These are phyloP conservation scores for Rhopalosiphum nymphaeae DNA, from an alignment of 2,888 invertebrate species.

Conservation along the genomic window DNA sequence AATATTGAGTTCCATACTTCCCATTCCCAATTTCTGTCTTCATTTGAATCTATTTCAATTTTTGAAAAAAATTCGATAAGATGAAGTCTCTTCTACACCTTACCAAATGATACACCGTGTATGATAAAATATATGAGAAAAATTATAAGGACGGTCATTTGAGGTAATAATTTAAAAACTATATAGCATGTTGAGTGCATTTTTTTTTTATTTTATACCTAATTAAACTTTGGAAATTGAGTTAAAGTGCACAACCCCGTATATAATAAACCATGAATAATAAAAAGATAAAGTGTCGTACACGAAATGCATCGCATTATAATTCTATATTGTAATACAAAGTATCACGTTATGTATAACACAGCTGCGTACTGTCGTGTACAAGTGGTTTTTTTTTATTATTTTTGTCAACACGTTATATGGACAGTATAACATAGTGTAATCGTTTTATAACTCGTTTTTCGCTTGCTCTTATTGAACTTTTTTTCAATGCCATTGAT, in stretches of 20 bases:
- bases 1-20: too few species aligned
- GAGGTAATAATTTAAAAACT: background rate
- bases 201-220: background rate
- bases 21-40: too few species aligned
- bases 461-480: background rate
- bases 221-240: background rate
- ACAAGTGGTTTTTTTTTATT: background rate
- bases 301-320: background rate
- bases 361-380: background rate
- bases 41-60: too few species aligned
- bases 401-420: background rate
- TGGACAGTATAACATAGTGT: background rate
- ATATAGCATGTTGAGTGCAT: background rate
- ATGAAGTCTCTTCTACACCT: too few species aligned
- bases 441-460: slow-evolving; percentile 4
- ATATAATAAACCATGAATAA: background rate
- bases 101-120: too few species aligned
- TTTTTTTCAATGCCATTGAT: background rate
- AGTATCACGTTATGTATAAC: background rate
- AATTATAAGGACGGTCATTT: too few species aligned
- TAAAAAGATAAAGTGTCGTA: background rate
- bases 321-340: background rate
- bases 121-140: too few species aligned
- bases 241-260: background rate
- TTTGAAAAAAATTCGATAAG: too few species aligned